Conservation (phyloP, 1,140 invertebrate species). For the Hycleus cichorii region DNA sequence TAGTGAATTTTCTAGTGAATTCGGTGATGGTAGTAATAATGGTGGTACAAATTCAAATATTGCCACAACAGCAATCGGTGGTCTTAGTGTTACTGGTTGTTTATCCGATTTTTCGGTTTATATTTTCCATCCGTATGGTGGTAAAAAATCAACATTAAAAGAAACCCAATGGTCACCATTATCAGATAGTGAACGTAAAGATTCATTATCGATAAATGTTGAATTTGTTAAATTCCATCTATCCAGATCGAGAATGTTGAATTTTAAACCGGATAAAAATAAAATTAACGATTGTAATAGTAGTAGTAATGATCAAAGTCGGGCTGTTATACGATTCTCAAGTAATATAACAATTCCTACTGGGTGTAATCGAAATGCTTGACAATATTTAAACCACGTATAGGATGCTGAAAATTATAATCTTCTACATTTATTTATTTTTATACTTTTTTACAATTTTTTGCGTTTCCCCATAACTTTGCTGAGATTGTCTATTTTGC, state of each 20-base stretch:
- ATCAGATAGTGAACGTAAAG: constrained; percentile 84
- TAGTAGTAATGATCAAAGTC: constrained; percentile 53
- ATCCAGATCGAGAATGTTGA: constrained; percentile 77
- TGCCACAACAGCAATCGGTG: constrained; percentile 65
- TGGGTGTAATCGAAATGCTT: neutral
- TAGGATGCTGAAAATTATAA: too few relatives aligned
- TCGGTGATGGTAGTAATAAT: constrained; percentile 42
- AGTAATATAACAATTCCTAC: constrained; percentile 50
- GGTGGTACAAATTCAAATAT: constrained; percentile 31
- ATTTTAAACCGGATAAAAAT: constrained; percentile 54
- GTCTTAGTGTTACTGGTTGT: constrained; percentile 88
- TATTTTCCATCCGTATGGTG: constrained; percentile 96
- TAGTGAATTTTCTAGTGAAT: constrained; percentile 44
- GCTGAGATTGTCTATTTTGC: neutral
- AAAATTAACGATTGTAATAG: constrained; percentile 41
- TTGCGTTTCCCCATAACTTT: too few relatives aligned
- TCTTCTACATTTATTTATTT: too few relatives aligned
- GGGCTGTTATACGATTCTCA: constrained; percentile 83
- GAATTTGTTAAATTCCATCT: constrained; percentile 96
- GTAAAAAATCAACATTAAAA: constrained; percentile 74
- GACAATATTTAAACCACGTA: too few relatives aligned
- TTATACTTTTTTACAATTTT: too few relatives aligned
- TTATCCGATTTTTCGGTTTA: constrained; percentile 95
- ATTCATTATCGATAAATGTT: constrained; percentile 92
- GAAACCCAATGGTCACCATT: constrained; percentile 79